Evolutionary conservation across 2,797 vertebrate species (phyloP).

Genomic region (Spheniscus humboldti): DNA sequence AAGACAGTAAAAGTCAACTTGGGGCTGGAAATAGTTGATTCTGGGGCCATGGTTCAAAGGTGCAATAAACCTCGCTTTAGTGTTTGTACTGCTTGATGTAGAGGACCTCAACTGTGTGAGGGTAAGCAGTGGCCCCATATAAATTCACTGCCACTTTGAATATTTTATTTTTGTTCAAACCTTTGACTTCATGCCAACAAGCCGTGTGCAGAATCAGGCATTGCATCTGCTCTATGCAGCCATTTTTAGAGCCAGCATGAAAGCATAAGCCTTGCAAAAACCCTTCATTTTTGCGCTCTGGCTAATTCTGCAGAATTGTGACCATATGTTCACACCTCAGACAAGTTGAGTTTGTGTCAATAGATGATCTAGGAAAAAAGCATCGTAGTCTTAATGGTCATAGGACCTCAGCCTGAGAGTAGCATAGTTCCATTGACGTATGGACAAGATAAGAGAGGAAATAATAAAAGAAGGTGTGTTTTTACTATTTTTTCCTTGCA

Average conservation of each 20-base stretch:
- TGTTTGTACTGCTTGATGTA: background rate
- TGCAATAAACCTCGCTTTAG: background rate
- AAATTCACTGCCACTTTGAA: background rate
- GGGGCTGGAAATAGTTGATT: background rate
- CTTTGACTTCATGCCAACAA: background rate
- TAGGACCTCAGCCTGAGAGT: background rate
- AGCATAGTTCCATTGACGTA: background rate
- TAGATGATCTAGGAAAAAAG: background rate
- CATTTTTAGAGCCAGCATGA: background rate
- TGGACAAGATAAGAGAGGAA: background rate
- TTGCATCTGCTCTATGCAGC: background rate
- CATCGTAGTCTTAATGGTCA: background rate
- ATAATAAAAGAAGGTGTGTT: accelerated
- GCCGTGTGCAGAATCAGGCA: background rate
- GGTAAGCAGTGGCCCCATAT: no score
- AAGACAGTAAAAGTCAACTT: background rate
- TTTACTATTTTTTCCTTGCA: background rate
- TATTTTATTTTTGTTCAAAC: background rate
- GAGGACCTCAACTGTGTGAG: background rate
- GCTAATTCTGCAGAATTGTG: background rate
- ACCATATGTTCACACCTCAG: background rate
- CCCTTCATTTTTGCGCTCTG: accelerated
- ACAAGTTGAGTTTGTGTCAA: background rate
- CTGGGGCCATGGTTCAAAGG: background rate
- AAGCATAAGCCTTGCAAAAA: background rate